Base-by-base conservation (phyloP, 64 coral and sea anemone genomes). In the Catalaphyllia jardinei region DNA sequence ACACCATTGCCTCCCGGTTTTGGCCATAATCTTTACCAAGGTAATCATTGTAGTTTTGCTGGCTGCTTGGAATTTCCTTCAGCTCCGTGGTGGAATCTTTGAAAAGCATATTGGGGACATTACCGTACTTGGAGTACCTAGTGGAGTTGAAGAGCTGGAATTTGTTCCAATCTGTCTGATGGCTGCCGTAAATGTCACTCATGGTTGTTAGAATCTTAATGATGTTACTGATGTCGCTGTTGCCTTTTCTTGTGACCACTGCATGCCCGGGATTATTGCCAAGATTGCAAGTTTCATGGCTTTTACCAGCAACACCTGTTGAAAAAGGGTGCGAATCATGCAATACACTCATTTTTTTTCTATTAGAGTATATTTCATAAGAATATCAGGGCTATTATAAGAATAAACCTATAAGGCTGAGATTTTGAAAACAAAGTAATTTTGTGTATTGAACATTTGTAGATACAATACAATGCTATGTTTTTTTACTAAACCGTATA, bases 41-140 rank as follows among this genome's bases (percentile, higher is more conserved):
- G 61, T 27, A 92, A 0, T 50, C 75, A n/a, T 52, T 16, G 27
- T 80, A 89, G 13, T 52, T 89, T 31, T 73, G 52, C 1, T 80
- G 79, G 2, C 73, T 73, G 0, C 61, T n/a, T 2, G 62, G 1
- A 18, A 89, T 74, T 24, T 49, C 80, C 24, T 51, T 14, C 18
- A 96, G 52, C 12, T 59, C 52, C 12, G 65, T 92, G 0, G 94
- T 80, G 8, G 78, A 89, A 54, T 92, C 86, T 76, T 79, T 92
- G 61, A 96, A 96, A 2, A 96, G 79, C 59, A 96, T 76, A 61
- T 89, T 52, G 4, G 19, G 52, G 42, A 4, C 42, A 46, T 46
- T 6, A 0, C 80, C 27, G 12, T 7, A 17, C 42, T 1, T 39
- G 38, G 38, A 39, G 31, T 82, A 90, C 28, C 38, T 84, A 0